A percentile compares a stretch with the other conserved stretches of the same genome.
Conservation (phyloP, 1,140 invertebrate species). For the Monomorium pharaonis region DNA sequence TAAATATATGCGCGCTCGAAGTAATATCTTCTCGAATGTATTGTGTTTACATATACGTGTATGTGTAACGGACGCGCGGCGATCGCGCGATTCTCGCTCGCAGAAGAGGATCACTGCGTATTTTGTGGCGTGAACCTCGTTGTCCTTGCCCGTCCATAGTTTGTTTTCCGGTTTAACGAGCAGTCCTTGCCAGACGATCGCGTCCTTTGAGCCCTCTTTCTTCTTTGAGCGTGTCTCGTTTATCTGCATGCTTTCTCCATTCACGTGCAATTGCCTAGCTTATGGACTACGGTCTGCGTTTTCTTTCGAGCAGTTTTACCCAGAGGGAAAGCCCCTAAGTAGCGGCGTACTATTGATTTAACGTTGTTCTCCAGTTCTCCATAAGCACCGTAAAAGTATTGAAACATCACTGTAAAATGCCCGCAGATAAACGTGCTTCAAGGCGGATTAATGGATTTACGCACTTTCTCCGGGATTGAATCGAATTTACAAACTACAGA, state of each 20-base stretch:
- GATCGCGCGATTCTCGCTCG: slow-evolving; percentile 25
- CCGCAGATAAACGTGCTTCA: background rate
- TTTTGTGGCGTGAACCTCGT: background rate
- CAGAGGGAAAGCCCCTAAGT: background rate
- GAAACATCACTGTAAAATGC: background rate
- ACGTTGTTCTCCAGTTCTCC: background rate
- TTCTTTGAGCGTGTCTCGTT: background rate
- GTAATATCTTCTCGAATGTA: slow-evolving; percentile 38
- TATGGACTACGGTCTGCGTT: slow-evolving; percentile 33
- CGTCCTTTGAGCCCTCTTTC: slow-evolving; percentile 54
- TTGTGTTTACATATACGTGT: background rate
- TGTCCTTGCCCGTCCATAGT: slow-evolving; percentile 49
- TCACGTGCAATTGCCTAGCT: slow-evolving; percentile 56
- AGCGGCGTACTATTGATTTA: slow-evolving; percentile 2
- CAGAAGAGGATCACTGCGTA: slow-evolving; percentile 16
- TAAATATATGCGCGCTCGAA: slow-evolving; percentile 19
- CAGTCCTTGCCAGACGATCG: slow-evolving; percentile 67
- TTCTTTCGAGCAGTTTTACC: background rate
- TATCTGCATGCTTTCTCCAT: slow-evolving; percentile 33
- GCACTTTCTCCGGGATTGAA: background rate
- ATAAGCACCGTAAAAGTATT: background rate
- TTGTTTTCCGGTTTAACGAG: slow-evolving; percentile 74
- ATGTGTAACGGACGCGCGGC: background rate
- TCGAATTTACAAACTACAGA: background rate
- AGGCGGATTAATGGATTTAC: background rate